Percentiles rank a stretch among this genome's conserved stretches.
Conservation (phyloP, 2,888 invertebrate species). For the Rhingia rostrata region DNA sequence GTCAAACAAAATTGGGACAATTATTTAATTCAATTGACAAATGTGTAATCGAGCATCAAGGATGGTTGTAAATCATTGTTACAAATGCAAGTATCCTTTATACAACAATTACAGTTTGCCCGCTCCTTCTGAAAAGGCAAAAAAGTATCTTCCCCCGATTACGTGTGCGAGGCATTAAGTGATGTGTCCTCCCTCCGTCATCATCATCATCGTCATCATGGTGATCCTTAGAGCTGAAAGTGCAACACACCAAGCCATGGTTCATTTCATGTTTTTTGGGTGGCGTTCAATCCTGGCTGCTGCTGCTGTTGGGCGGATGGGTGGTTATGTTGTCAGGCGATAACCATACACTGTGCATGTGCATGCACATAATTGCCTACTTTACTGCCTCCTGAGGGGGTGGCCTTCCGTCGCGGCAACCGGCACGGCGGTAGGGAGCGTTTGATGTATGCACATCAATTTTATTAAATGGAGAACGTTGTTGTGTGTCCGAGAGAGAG, state of each 20-base stretch:
- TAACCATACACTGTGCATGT: conserved; percentile 38
- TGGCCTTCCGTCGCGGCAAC: not conserved
- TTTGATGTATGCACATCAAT: conserved; percentile 63
- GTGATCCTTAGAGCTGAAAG: not conserved
- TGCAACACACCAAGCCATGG: conserved; percentile 1
- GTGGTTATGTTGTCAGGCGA: conserved; percentile 28
- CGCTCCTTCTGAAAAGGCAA: conserved; percentile 18
- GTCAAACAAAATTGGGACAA: conserved; percentile 7
- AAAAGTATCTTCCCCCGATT: not conserved
- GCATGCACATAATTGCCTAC: conserved; percentile 65
- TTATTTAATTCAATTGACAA: conserved; percentile 57
- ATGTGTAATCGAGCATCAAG: conserved; percentile 5
- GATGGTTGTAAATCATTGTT: conserved; percentile 1
- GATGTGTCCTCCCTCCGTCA: conserved; percentile 16
- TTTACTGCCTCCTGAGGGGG: conserved; percentile 10
- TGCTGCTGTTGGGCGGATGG: not conserved
- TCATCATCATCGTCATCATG: conserved; percentile 20
- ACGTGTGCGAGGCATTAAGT: conserved; percentile 10
- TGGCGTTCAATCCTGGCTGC: conserved; percentile 11
- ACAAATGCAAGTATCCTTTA: conserved; percentile 1
- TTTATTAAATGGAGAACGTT: conserved; percentile 51
- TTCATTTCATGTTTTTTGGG: conserved; percentile 23
- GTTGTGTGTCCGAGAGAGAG: conserved; percentile 40
- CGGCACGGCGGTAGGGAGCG: not conserved
- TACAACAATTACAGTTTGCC: conserved; percentile 42